Base-by-base conservation (phyloP, 2,797 vertebrate genomes). In the Platalea minor region DNA sequence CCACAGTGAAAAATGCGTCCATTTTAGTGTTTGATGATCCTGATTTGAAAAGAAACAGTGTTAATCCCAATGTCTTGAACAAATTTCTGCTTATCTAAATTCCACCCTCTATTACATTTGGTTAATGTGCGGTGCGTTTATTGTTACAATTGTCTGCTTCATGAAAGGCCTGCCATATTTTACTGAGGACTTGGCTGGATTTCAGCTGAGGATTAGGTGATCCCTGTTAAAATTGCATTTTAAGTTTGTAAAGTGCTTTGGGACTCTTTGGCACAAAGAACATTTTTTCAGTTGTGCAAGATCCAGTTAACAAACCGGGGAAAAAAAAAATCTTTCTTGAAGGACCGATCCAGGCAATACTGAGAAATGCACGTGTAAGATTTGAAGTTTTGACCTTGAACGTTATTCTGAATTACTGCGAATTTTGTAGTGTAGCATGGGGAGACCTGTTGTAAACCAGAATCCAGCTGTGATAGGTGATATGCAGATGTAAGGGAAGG, bases 131-230 rank as follows among this genome's bases (percentile, higher is more conserved):
- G 70, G 17, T 78, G 74, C 7, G 1, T 43, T 82, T 60, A 29
- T 82, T 82, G 69, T 43, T 88, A 18, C 16, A 56, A 67, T 72
- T 70, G 28, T 59, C 70, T 88, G 23, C 82, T 63, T 80, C 61
- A 7, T 50, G 43, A 88, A 89, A 64, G 31, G 17, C 48, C 74
- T 82, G 28, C 57, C 16, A 0, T 64, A 16, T 92, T 96, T 83
- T 43, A 24, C 28, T 31, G 82, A 89, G 61, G 74, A 57, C 13
- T 67, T 93, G 85, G 82, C 79, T 96, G 87, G 41, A 41, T 92
- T 81, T 93, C 88, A 85, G 19, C 3, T 45, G 57, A 91, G 84
- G 64, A 92, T 93, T 95, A 88, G 48, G 20, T 89, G 82, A 81
- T 35, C 64, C 61, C 15, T 25, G 25, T 68, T 89, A 53, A 80